Base-by-base conservation (phyloP, 2,888 invertebrate species). In the Oscheius sp. region DNA sequence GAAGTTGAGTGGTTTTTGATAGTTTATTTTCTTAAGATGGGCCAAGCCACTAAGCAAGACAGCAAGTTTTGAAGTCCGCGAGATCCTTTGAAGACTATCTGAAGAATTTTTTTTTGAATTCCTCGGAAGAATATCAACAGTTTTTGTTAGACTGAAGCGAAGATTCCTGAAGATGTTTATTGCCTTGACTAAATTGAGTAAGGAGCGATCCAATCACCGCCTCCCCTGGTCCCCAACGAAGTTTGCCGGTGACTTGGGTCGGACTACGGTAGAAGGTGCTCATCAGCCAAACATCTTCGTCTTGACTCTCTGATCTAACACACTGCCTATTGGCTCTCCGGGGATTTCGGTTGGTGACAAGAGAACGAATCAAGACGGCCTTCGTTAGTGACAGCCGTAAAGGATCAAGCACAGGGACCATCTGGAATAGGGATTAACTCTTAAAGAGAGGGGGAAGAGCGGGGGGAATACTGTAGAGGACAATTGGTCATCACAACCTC, bases 331-430 rank as follows among this genome's bases (percentile, higher is more conserved):
- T 12, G 23, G 17, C 17, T 61, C 61, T 45, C 61, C 12, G 61
- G 61, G 45, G 61, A 42, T 29, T 4, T 29, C 61, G 61, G 45
- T 45, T 61, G 61, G 61, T 61, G 61, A 61, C 61, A 61, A 61
- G 61, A 61, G 61, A 61, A 61, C 61, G 61, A 61, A 61, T 61
- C 61, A 61, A 61, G 61, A 42, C 61, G 61, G 61, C 61, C 61
- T 61, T 61, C 61, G 61, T 61, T 61, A 61, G 61, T 61, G 61
- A 61, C 61, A 61, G 61, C 61, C 61, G 61, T 25, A 25, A 58
- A 42, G 23, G 42, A 37, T 53, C 55, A 42, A 25, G 25, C 23
- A 33, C 15, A 17, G 61, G 61, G 61, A 61, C 61, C 61, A 61
- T 61, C 61, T 61, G 61, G 25, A 45, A 33, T 20, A 55, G 17